Conservation (phyloP, 2,113 vertebrate genomes). For the Pontoporia blainvillei region DNA sequence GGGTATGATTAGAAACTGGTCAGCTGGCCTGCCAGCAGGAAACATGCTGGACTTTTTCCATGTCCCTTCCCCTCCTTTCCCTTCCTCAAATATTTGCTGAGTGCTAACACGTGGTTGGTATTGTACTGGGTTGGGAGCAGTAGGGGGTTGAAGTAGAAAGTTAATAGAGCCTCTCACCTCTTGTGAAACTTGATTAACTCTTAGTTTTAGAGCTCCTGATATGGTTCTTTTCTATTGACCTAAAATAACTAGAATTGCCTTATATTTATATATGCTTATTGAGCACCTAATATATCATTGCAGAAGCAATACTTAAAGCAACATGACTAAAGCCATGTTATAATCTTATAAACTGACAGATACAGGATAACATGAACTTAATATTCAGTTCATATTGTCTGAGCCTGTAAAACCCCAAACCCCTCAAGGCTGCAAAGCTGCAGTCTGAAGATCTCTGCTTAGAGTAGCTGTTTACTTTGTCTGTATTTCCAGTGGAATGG, state of each 20-base stretch:
- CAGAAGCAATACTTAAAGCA: neutral
- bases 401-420: neutral
- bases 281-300: neutral
- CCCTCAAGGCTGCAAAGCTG: neutral
- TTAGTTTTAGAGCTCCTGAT: neutral
- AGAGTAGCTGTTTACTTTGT: neutral
- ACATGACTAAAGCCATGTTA: neutral
- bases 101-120: neutral
- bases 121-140: neutral
- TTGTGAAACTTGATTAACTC: slow-evolving; percentile 2
- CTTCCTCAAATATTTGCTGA: neutral
- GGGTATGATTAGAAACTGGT: neutral
- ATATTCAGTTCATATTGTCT: neutral
- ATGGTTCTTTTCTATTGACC: neutral
- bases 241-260: neutral
- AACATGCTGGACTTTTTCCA: neutral
- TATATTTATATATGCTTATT: neutral
- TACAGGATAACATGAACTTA: neutral
- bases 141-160: neutral
- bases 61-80: neutral
- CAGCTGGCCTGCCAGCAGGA: neutral
- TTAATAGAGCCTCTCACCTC: neutral
- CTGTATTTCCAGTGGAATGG: neutral
- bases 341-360: neutral
- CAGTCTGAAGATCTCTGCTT: neutral